Percentiles rank a stretch among this genome's conserved stretches.
Evolutionary conservation across 2,888 invertebrate species (phyloP).

Genomic region (Cheilosia urbana): DNA sequence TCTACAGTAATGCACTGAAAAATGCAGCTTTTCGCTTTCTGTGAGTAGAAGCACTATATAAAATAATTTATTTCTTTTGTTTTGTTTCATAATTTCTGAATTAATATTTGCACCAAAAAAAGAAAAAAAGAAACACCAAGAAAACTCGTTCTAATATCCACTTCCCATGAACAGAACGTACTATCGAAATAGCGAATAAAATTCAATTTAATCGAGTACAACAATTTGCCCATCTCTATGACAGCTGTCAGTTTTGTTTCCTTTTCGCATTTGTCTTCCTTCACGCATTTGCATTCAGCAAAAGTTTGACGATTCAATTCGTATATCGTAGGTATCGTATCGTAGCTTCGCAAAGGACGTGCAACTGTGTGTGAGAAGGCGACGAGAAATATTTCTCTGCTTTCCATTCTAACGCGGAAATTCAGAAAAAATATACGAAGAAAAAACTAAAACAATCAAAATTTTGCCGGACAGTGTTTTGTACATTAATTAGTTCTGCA

Average conservation of each 20-base stretch:
- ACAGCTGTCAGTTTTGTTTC: slow-evolving; percentile 40
- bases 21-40: too few relatives aligned
- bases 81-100: too few relatives aligned
- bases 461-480: neutral
- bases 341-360: slow-evolving; percentile 63
- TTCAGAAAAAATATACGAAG: slow-evolving; percentile 10
- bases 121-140: too few relatives aligned
- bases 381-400: slow-evolving; percentile 52
- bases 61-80: too few relatives aligned
- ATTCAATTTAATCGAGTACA: slow-evolving; percentile 3
- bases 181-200: neutral
- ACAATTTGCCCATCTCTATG: slow-evolving; percentile 30
- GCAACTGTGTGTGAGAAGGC: slow-evolving; percentile 50
- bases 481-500: slow-evolving; percentile 7
- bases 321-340: slow-evolving; percentile 5
- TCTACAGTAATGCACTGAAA: too few relatives aligned
- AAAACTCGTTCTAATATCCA: too few relatives aligned
- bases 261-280: slow-evolving; percentile 51
- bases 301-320: slow-evolving; percentile 56
- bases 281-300: slow-evolving; percentile 69
- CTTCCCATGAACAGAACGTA: too few relatives aligned
- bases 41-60: too few relatives aligned
- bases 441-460: slow-evolving; percentile 25
- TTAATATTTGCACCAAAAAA: too few relatives aligned
- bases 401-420: slow-evolving; percentile 37